phyloP scores from a whole-genome alignment of 1,140 invertebrate genomes.

The Polyergus mexicanus region DNA sequence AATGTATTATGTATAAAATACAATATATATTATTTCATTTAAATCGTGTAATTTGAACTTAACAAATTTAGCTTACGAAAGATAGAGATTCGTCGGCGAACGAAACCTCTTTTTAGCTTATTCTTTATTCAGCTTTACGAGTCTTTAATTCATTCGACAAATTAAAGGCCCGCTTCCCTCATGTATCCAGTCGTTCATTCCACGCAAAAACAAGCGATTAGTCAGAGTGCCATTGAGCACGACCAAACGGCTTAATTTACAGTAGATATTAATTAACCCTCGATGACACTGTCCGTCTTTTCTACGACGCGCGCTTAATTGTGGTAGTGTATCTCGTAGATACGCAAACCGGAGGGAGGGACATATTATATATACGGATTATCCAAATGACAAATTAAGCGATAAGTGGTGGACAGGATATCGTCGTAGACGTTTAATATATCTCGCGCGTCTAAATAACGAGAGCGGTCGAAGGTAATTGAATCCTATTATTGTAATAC shows the following conservation, averaged over 20 bases:
- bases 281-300: background rate
- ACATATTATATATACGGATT: constrained; percentile 10
- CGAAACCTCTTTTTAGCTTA: background rate
- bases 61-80: background rate
- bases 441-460: constrained; percentile 18
- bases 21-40: background rate
- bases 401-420: constrained; percentile 16
- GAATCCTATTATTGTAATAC: constrained; percentile 4
- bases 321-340: background rate
- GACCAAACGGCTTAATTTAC: constrained; percentile 25
- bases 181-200: background rate
- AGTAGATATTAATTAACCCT: constrained; percentile 4
- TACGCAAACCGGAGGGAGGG: background rate
- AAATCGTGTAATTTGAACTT: constrained; percentile 18
- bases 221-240: background rate
- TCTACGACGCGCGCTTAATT: background rate
- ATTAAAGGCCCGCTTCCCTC: background rate
- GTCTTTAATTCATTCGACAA: background rate
- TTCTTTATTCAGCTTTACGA: background rate
- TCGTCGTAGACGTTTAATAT: constrained; percentile 7
- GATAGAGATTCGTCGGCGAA: constrained; percentile 1
- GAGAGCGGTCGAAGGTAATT: constrained; percentile 38
- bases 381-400: constrained; percentile 43
- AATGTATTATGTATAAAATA: background rate
- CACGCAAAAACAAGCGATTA: constrained; percentile 1